Evolutionary conservation across 2,113 vertebrate genomes (phyloP).

Genomic region (Triplophysa tibetana): DNA sequence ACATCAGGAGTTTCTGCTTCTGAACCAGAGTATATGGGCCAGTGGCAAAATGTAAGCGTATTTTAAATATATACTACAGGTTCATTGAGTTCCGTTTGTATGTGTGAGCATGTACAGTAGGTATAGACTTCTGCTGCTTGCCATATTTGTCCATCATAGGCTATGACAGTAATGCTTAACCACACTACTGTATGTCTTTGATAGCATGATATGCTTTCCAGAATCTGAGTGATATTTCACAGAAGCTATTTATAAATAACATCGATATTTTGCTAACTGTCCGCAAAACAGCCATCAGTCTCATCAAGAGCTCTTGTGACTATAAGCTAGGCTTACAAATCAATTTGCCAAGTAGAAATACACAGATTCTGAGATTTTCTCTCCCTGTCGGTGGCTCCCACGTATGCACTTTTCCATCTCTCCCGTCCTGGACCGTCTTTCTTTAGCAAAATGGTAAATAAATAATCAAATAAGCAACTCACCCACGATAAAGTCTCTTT

Average conservation of each 20-base stretch:
- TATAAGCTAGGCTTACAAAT: conserved; percentile 29
- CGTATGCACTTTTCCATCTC: conserved; percentile 2
- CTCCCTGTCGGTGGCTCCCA: not conserved
- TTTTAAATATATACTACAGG: conserved; percentile 73
- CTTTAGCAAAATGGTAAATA: conserved; percentile 34
- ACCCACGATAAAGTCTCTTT: conserved; percentile 55
- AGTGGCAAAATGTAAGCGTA: conserved; percentile 71
- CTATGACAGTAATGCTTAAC: conserved; percentile 41
- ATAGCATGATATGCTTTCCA: conserved; percentile 8
- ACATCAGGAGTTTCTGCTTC: conserved; percentile 73
- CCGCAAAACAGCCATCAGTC: conserved; percentile 2
- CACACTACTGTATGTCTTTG: conserved; percentile 20
- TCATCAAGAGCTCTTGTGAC: conserved; percentile 33
- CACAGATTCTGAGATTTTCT: not conserved
- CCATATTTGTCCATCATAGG: conserved; percentile 27
- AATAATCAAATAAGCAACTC: conserved; percentile 43
- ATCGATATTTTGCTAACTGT: conserved; percentile 21
- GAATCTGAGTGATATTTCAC: conserved; percentile 15
- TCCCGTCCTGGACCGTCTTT: not conserved
- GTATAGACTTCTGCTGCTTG: conserved; percentile 17
- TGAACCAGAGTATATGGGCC: conserved; percentile 71
- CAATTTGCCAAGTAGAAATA: conserved; percentile 30
- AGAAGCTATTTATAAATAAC: not conserved
- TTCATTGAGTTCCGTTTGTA: conserved; percentile 38
- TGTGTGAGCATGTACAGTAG: conserved; percentile 4